phyloP scores from a whole-genome alignment of 2,888 invertebrate species.

The Archaeoteleia sp. region DNA sequence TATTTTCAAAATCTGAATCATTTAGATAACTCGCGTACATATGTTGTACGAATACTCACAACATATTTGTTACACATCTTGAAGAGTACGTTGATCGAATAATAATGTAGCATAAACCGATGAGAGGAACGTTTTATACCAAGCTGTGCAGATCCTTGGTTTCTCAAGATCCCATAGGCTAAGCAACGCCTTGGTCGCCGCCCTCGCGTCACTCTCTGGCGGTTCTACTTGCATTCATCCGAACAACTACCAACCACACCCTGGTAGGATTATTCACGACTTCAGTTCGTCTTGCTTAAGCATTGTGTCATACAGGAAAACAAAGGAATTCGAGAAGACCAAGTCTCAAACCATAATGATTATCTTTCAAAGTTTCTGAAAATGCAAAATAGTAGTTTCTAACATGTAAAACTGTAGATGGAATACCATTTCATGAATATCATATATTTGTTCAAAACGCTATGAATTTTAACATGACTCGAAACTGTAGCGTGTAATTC shows the following conservation, averaged over 20 bases:
- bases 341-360: not conserved
- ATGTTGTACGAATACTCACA: no score
- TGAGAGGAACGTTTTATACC: slow-evolving; percentile 69
- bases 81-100: slow-evolving; percentile 56
- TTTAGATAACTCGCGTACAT: no score
- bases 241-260: slow-evolving; percentile 55
- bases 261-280: slow-evolving; percentile 25
- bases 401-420: no score
- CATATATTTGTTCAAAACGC: no score
- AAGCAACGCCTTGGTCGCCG: slow-evolving; percentile 50
- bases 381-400: no score
- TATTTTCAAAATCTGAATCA: no score
- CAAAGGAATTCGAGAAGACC: not conserved
- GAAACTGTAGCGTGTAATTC: no score
- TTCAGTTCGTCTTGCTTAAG: slow-evolving; percentile 13
- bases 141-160: slow-evolving; percentile 52
- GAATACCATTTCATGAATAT: no score
- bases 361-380: not conserved
- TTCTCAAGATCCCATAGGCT: slow-evolving; percentile 60
- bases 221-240: slow-evolving; percentile 30
- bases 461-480: no score
- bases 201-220: slow-evolving; percentile 52
- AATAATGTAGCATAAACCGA: slow-evolving; percentile 58
- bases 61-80: no score
- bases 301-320: slow-evolving; percentile 17